These are phyloP conservation scores for Cyanoderma ruficeps DNA, from an alignment of 2,113 vertebrate genomes.

Conservation along the genomic window DNA sequence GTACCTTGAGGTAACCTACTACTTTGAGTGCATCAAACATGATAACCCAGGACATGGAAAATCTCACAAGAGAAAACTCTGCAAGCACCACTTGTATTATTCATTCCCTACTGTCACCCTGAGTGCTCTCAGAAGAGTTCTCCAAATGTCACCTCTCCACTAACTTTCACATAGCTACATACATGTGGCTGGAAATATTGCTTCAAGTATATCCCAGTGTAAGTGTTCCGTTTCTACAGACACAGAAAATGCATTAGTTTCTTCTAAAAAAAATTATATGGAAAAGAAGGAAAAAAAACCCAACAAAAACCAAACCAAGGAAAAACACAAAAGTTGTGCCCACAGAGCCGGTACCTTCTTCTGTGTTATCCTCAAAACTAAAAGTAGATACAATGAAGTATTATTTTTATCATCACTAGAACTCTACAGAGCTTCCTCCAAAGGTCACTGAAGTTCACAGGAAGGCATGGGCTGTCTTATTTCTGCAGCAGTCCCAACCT, in stretches of 20 bases:
- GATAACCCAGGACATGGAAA: neutral
- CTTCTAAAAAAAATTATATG: neutral
- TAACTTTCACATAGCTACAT: constrained; percentile 3
- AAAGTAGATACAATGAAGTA: neutral
- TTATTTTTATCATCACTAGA: neutral
- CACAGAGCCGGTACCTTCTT: neutral
- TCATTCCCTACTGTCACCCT: constrained; percentile 44
- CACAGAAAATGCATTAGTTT: constrained; percentile 58
- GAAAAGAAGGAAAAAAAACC: neutral
- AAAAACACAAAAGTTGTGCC: neutral
- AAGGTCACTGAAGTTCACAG: neutral
- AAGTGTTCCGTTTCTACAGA: neutral
- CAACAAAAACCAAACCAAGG: neutral
- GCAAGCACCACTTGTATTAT: constrained; percentile 47
- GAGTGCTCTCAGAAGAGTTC: constrained; percentile 42
- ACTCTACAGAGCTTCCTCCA: neutral
- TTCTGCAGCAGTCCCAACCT: neutral
- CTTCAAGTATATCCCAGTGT: neutral
- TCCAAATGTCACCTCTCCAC: constrained; percentile 46
- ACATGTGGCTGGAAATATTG: neutral
- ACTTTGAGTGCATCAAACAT: neutral
- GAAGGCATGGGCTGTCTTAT: neutral
- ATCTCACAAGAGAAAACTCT: constrained; percentile 18
- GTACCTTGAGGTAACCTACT: neutral
- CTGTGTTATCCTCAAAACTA: neutral